Percentiles rank a stretch among this genome's conserved stretches.
These are phyloP conservation scores for Platorchestia sp. DNA, from an alignment of 1,140 invertebrate species.

Conservation along the genomic window DNA sequence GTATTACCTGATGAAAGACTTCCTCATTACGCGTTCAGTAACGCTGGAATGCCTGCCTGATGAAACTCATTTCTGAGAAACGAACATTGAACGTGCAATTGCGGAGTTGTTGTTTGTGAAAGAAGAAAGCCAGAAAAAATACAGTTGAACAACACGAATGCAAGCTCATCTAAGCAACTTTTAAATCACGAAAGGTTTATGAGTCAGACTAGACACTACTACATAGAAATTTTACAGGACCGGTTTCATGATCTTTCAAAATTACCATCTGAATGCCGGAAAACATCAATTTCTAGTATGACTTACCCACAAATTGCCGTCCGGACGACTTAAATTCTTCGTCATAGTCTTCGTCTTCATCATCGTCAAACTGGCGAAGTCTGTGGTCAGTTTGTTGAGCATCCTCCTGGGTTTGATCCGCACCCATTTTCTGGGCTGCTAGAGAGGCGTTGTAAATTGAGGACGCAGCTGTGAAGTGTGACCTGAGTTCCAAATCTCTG, in stretches of 20 bases:
- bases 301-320: conserved; percentile 66
- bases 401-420: background rate
- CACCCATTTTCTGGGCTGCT: conserved; percentile 60
- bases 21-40: background rate
- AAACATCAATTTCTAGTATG: background rate
- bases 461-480: conserved; percentile 64
- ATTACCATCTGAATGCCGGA: background rate
- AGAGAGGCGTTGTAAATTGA: conserved; percentile 65
- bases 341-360: background rate
- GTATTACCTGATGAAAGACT: too few relatives aligned
- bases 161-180: background rate
- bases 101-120: background rate
- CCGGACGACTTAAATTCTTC: conserved; percentile 52
- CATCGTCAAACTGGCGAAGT: background rate
- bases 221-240: background rate
- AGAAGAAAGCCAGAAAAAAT: background rate
- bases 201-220: background rate
- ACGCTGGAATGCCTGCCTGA: background rate
- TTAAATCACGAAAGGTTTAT: background rate
- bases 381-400: background rate
- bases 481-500: conserved; percentile 64
- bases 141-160: background rate
- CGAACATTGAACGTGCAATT: background rate
- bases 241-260: background rate
- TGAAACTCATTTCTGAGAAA: background rate